Evolutionary conservation across 2,888 invertebrate genomes (phyloP).

Genomic region (Pyrochroa serraticornis): DNA sequence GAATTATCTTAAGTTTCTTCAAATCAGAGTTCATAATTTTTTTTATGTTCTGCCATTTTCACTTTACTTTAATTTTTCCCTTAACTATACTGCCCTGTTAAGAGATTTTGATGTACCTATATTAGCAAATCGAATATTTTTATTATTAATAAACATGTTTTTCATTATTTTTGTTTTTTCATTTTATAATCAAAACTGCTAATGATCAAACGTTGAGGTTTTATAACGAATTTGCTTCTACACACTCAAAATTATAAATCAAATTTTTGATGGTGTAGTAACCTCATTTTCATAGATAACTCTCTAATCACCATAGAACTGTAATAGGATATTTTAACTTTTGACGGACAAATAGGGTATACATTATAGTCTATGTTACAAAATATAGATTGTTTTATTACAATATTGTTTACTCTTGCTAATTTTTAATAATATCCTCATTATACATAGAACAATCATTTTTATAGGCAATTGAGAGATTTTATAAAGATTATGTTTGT

Average conservation of each 20-base stretch:
- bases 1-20: slow-evolving; percentile 29
- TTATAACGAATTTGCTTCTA: no score
- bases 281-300: no score
- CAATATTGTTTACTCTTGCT: slow-evolving; percentile 4
- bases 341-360: slow-evolving; percentile 56
- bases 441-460: slow-evolving; percentile 34
- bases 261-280: no score
- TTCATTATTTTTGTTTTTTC: slow-evolving; percentile 33
- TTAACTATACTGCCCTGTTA: slow-evolving; percentile 32
- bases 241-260: no score
- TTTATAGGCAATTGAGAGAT: slow-evolving; percentile 29
- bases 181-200: slow-evolving; percentile 15
- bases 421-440: slow-evolving; percentile 22
- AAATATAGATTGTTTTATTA: slow-evolving; percentile 4
- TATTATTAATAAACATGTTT: slow-evolving; percentile 29
- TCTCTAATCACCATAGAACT: no score
- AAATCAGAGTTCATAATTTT: slow-evolving; percentile 31
- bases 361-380: slow-evolving; percentile 3
- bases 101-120: slow-evolving; percentile 35
- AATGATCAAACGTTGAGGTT: no score
- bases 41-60: slow-evolving; percentile 31
- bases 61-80: slow-evolving; percentile 29
- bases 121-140: slow-evolving; percentile 28
- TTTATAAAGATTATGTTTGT: slow-evolving; percentile 14
- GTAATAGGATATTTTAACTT: slow-evolving; percentile 31